Evolutionary conservation across 2,797 vertebrate genomes (phyloP).

Genomic region (Heterohyrax brucei): DNA sequence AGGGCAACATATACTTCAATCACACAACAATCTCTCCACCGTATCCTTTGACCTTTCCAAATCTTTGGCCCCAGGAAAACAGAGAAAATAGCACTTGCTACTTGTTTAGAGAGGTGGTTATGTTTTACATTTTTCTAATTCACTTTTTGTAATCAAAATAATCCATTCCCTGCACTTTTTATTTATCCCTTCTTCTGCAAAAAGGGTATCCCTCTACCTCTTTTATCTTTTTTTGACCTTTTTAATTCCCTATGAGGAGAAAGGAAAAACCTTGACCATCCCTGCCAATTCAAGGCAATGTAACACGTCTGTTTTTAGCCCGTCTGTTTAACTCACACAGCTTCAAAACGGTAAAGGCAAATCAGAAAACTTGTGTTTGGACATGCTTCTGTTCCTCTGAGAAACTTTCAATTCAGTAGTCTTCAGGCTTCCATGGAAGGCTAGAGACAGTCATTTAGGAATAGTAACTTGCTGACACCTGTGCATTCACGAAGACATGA

Average conservation of each 20-base stretch:
- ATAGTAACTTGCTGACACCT: constrained; percentile 71
- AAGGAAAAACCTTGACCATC: constrained; percentile 61
- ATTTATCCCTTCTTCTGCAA: constrained; percentile 42
- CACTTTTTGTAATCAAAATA: constrained; percentile 39
- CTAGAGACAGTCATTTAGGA: constrained; percentile 80
- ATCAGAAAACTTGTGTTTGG: constrained; percentile 39
- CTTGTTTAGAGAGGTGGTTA: constrained; percentile 8
- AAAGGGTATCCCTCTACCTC: constrained; percentile 42
- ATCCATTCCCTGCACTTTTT: constrained; percentile 61
- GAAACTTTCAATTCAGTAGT: constrained; percentile 65
- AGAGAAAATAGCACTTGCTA: not conserved
- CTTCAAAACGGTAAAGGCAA: constrained; percentile 57
- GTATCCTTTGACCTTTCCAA: not conserved
- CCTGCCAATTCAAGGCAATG: constrained; percentile 64
- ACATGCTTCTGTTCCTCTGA: constrained; percentile 68
- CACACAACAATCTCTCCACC: not conserved
- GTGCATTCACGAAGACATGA: constrained; percentile 65
- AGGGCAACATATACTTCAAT: not conserved
- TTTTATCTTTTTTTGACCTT: constrained; percentile 72
- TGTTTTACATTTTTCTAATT: constrained; percentile 52
- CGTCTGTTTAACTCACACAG: constrained; percentile 68
- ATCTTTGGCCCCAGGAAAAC: not conserved
- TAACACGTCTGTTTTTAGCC: constrained; percentile 71
- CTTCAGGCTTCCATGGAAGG: constrained; percentile 76
- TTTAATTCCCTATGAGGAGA: constrained; percentile 66